phyloP scores from a whole-genome alignment of 2,888 invertebrate genomes.

The Chorisops tibialis region DNA sequence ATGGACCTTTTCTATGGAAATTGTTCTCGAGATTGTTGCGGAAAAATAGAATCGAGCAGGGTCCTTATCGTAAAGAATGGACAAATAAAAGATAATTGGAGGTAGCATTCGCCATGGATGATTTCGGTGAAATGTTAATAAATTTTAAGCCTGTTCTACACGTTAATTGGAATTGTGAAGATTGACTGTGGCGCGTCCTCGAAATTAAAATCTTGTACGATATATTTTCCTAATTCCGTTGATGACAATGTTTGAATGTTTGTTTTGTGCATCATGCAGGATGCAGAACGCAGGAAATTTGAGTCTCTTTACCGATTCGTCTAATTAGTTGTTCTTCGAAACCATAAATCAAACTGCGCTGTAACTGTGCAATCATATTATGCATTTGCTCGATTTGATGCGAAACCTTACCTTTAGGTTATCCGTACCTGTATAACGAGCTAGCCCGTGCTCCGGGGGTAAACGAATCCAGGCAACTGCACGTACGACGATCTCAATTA shows the following conservation, averaged over 20 bases:
- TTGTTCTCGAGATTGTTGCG: neutral
- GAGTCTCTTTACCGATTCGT: neutral
- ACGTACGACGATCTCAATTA: constrained; percentile 33
- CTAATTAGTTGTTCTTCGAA: constrained; percentile 13
- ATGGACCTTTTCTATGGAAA: constrained; percentile 32
- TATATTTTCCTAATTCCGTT: neutral
- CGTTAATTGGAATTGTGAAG: neutral
- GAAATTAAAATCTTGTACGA: neutral
- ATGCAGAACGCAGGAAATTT: neutral
- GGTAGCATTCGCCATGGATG: constrained; percentile 3
- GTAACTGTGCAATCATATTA: neutral
- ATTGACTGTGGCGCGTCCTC: neutral
- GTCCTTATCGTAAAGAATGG: constrained; percentile 34
- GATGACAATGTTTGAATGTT: constrained; percentile 1
- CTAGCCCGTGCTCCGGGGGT: neutral
- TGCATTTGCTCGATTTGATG: neutral
- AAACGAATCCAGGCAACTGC: neutral
- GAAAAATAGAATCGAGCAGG: constrained; percentile 20
- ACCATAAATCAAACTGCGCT: neutral
- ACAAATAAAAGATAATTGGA: constrained; percentile 39
- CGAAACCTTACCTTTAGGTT: neutral
- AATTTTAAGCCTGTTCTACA: too few species aligned
- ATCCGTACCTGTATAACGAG: neutral
- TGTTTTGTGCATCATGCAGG: constrained; percentile 11
- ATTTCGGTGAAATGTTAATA: too few species aligned